phyloP scores from a whole-genome alignment of 2,888 invertebrate genomes.

The Noctua pronuba region DNA sequence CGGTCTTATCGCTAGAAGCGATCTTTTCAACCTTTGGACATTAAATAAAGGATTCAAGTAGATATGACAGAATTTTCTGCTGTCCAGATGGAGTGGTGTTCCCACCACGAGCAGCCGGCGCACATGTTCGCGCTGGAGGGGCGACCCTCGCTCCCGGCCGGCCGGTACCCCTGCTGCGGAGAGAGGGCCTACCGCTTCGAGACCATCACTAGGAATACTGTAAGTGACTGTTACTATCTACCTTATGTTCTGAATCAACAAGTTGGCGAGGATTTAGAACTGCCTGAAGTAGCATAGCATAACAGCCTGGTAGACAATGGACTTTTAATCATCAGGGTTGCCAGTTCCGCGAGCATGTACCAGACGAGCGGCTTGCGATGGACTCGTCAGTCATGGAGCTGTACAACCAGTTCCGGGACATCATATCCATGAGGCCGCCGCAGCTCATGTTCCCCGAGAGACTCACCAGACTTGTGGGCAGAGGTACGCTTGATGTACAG shows the following conservation, averaged over 20 bases:
- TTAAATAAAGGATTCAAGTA: background rate
- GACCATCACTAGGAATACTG: slow-evolving; percentile 91
- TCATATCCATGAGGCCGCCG: slow-evolving; percentile 92
- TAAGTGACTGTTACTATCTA: slow-evolving; percentile 67
- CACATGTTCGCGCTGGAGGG: slow-evolving; percentile 94
- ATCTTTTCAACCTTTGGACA: background rate
- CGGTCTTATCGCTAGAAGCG: background rate
- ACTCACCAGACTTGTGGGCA: slow-evolving; percentile 91
- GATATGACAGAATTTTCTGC: background rate
- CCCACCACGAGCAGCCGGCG: slow-evolving; percentile 94
- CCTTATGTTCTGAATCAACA: background rate
- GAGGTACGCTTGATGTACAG: slow-evolving; percentile 81
- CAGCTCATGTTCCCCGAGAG: slow-evolving; percentile 93
- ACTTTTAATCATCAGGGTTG: slow-evolving; percentile 90
- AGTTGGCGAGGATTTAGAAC: background rate
- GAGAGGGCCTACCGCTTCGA: slow-evolving; percentile 96
- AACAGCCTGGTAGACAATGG: background rate
- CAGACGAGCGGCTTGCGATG: slow-evolving; percentile 91
- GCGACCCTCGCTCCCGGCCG: slow-evolving; percentile 92
- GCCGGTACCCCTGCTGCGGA: slow-evolving; percentile 96
- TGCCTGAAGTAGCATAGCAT: background rate
- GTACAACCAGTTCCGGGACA: slow-evolving; percentile 89
- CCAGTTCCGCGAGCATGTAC: slow-evolving; percentile 93
- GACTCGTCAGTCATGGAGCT: slow-evolving; percentile 92
- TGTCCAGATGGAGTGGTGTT: slow-evolving; percentile 94